These are phyloP conservation scores for Aphrocallistes beatrix DNA, from an alignment of 37 sponge, comb jelly and placozoan genomes.

Conservation along the genomic window DNA sequence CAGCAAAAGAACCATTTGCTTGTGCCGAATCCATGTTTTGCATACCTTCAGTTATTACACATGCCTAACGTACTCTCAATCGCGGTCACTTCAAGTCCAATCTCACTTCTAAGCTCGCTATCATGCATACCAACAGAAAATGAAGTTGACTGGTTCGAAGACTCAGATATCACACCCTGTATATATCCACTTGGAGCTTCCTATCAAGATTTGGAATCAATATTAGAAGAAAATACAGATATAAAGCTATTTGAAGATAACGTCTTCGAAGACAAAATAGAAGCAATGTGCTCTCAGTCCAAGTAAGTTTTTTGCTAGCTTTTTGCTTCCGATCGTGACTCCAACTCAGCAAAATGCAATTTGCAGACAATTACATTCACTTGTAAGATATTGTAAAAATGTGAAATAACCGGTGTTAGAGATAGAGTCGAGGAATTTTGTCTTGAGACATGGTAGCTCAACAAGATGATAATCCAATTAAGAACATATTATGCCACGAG, in stretches of 20 bases:
- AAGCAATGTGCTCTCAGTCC: neutral
- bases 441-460: too few species aligned
- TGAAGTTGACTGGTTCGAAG: neutral
- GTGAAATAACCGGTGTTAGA: too few species aligned
- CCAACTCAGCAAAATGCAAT: too few species aligned
- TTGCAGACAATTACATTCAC: too few species aligned
- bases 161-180: neutral
- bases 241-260: neutral
- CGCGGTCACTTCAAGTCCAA: neutral
- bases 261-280: neutral
- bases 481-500: too few species aligned
- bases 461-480: too few species aligned
- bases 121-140: neutral
- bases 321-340: too few species aligned
- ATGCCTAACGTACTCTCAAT: neutral
- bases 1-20: neutral
- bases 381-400: too few species aligned
- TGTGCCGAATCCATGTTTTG: neutral
- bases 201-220: neutral
- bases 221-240: neutral
- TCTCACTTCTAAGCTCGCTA: neutral
- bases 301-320: conserved; percentile 4
- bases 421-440: too few species aligned
- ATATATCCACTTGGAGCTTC: neutral
- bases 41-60: neutral